phyloP scores from a whole-genome alignment of 1,140 invertebrate genomes.

The Cephus cinctus region DNA sequence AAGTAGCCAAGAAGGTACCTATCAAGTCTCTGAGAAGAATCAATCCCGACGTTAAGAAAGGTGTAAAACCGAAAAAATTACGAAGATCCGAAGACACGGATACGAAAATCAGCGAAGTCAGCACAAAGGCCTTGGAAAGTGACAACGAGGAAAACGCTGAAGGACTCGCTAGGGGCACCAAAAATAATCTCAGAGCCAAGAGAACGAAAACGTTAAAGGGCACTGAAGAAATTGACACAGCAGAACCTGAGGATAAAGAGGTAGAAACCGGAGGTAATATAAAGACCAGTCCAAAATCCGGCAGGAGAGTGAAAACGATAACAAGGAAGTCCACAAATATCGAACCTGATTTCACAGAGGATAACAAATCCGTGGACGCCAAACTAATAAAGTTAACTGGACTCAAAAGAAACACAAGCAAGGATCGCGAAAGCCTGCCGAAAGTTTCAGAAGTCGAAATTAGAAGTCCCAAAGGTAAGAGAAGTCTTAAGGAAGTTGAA shows the following conservation, averaged over 20 bases:
- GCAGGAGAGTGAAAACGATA: conserved; percentile 23
- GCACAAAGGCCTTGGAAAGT: conserved; percentile 14
- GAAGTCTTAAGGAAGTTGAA: conserved; percentile 23
- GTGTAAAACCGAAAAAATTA: conserved; percentile 27
- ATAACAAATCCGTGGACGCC: conserved; percentile 15
- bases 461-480: conserved; percentile 18
- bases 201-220: conserved; percentile 39
- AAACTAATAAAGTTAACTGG: conserved; percentile 20
- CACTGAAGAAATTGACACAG: conserved; percentile 9
- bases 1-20: conserved; percentile 42
- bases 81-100: conserved; percentile 14
- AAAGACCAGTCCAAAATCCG: conserved; percentile 36
- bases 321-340: background rate
- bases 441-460: background rate
- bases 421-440: conserved; percentile 12
- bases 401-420: conserved; percentile 19
- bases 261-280: conserved; percentile 5
- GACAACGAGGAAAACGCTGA: conserved; percentile 30
- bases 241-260: conserved; percentile 19
- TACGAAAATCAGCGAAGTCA: conserved; percentile 12
- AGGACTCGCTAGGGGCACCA: conserved; percentile 34
- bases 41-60: conserved; percentile 33
- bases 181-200: conserved; percentile 41
- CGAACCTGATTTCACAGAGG: conserved; percentile 11
- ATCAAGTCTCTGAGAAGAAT: conserved; percentile 43